These are phyloP conservation scores for Epistrophe grossulariae DNA, from an alignment of 2,888 invertebrate genomes.

Conservation along the genomic window DNA sequence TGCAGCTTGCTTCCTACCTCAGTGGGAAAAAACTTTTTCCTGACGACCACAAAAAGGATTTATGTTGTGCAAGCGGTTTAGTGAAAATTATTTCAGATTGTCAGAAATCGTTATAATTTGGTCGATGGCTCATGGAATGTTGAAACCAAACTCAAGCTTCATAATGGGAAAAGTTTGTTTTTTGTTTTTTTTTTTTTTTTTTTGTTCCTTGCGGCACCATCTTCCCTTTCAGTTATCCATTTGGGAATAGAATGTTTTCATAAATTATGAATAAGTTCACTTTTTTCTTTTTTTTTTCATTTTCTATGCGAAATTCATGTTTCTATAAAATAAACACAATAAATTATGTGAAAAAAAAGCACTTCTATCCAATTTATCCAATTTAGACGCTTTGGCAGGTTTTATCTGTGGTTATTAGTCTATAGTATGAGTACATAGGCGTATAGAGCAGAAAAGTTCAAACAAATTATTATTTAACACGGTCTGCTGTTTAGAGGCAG, in stretches of 20 bases:
- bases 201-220: neutral
- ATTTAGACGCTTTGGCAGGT: neutral
- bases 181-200: conserved; percentile 10
- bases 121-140: conserved; percentile 7
- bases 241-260: conserved; percentile 34
- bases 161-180: conserved; percentile 29
- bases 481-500: neutral
- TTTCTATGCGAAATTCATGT: neutral
- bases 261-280: conserved; percentile 15
- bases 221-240: conserved; percentile 5
- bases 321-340: conserved; percentile 13
- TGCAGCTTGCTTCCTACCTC: neutral
- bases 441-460: neutral
- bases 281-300: no score
- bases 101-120: conserved; percentile 36
- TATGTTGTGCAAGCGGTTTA: conserved; percentile 30
- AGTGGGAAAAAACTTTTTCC: conserved; percentile 3
- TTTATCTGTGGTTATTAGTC: neutral
- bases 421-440: neutral
- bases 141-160: neutral
- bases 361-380: neutral
- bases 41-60: conserved; percentile 31
- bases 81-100: conserved; percentile 32
- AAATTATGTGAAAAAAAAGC: neutral
- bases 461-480: neutral